Conservation (phyloP, 2,113 vertebrate species). For the Platycercus adscitus region DNA sequence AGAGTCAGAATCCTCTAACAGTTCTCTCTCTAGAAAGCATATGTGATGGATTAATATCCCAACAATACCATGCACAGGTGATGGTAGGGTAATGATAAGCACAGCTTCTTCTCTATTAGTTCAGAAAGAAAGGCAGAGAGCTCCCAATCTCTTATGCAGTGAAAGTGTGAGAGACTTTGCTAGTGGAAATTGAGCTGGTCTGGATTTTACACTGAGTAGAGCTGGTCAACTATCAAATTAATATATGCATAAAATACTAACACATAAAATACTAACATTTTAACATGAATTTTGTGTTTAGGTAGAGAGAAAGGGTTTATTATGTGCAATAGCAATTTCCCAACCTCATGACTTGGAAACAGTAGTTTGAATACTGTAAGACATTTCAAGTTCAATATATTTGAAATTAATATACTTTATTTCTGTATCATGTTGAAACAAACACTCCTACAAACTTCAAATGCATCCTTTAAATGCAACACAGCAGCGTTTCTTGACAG, state of each 20-base stretch:
- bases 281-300: background rate
- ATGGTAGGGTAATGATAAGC: background rate
- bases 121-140: background rate
- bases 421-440: background rate
- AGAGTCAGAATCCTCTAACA: background rate
- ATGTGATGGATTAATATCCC: background rate
- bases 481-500: background rate
- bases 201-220: background rate
- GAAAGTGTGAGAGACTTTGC: background rate
- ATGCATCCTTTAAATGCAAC: background rate
- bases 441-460: background rate
- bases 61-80: background rate
- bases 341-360: background rate
- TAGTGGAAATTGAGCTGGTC: background rate
- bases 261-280: background rate
- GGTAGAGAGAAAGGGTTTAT: background rate
- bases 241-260: background rate
- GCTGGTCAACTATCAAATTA: background rate
- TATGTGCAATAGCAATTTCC: background rate
- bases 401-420: background rate
- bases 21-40: background rate
- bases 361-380: background rate
- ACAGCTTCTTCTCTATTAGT: background rate
- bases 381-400: background rate
- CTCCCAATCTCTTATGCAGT: background rate